Evolutionary conservation across 2,888 invertebrate species (phyloP).

Genomic region (Tetragonula carbonaria): DNA sequence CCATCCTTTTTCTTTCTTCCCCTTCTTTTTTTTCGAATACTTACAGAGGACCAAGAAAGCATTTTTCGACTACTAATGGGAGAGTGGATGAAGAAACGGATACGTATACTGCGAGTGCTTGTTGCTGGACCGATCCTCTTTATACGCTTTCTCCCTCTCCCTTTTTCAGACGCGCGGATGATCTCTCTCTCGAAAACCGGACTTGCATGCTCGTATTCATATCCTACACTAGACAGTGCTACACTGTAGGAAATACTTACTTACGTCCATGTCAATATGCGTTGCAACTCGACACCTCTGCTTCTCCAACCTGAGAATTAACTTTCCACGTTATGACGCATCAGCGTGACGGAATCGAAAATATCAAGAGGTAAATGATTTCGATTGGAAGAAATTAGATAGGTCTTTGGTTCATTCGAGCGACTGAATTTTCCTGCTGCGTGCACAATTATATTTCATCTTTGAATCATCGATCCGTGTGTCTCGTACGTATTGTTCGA

Average conservation of each 20-base stretch:
- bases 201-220: conserved; percentile 59
- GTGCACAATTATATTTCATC: not conserved
- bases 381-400: not conserved
- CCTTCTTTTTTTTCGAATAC: conserved; percentile 54
- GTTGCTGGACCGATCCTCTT: conserved; percentile 76
- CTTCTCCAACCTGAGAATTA: not conserved
- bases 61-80: conserved; percentile 63
- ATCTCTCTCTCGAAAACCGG: conserved; percentile 70
- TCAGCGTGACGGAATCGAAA: not conserved
- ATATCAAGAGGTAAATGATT: not conserved
- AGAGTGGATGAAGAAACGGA: conserved; percentile 62
- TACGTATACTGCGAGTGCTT: conserved; percentile 74
- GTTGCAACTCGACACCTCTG: conserved; percentile 49
- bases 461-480: not conserved
- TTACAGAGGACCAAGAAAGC: conserved; percentile 71
- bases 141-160: conserved; percentile 81
- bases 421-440: not conserved
- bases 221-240: conserved; percentile 60
- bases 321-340: conserved; percentile 37
- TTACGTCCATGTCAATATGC: conserved; percentile 4
- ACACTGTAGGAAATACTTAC: conserved; percentile 48
- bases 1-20: not conserved
- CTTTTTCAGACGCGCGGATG: conserved; percentile 47
- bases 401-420: not conserved
- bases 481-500: no score